Conservation (phyloP, 2,113 vertebrate genomes). For the Salvelinus fontinalis region DNA sequence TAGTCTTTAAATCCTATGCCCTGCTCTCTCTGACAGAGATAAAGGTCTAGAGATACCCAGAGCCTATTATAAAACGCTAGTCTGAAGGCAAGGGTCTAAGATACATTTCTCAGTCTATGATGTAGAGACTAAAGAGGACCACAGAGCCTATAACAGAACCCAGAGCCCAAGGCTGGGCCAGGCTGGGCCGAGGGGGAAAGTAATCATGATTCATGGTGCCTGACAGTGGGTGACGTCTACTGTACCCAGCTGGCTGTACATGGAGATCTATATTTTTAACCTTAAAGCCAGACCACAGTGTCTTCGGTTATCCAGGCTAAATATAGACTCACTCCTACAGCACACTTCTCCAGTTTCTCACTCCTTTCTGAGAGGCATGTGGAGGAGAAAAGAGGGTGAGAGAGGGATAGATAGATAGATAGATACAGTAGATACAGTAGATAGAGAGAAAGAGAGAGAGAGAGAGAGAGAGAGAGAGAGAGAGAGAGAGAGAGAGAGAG, state of each 20-base stretch:
- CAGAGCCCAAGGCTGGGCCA: neutral
- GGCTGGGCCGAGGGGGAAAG: neutral
- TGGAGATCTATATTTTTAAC: constrained; percentile 75
- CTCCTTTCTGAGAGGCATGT: constrained; percentile 70
- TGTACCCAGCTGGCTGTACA: constrained; percentile 60
- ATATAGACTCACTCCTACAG: constrained; percentile 61
- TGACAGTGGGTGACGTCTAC: constrained; percentile 36
- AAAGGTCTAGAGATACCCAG: too few species aligned
- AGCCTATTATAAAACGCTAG: too few species aligned
- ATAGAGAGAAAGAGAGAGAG: constrained; percentile 30
- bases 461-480: constrained; percentile 15
- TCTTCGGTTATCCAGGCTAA: constrained; percentile 64
- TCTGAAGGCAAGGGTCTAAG: too few species aligned
- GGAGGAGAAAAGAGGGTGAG: constrained; percentile 45
- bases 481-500: constrained; percentile 36
- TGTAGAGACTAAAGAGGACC: neutral
- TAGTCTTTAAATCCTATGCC: too few species aligned
- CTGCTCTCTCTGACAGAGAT: too few species aligned
- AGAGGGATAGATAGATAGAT: constrained; percentile 1
- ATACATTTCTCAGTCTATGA: neutral
- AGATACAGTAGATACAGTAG: constrained; percentile 43
- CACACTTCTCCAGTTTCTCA: constrained; percentile 73
- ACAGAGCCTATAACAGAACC: neutral
- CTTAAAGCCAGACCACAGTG: constrained; percentile 69
- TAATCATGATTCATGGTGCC: constrained; percentile 18